phyloP scores from a whole-genome alignment of 2,888 invertebrate species.

The Deilephila porcellus region DNA sequence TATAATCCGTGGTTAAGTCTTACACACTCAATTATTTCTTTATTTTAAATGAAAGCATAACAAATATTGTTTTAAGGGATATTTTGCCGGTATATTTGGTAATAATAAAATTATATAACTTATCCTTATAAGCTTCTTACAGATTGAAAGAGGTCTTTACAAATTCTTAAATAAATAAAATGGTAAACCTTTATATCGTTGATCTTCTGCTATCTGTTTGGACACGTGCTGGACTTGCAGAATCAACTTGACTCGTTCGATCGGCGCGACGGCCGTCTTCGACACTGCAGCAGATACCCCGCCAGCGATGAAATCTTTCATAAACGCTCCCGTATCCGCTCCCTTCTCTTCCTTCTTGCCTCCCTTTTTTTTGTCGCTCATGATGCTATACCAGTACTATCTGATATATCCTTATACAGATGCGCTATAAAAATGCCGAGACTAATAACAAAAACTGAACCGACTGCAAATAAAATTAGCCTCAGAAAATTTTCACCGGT shows the following conservation, averaged over 20 bases:
- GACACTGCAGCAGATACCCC: slow-evolving; percentile 97
- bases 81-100: too few relatives aligned
- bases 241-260: slow-evolving; percentile 96
- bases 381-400: background rate
- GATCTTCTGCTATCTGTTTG: slow-evolving; percentile 92
- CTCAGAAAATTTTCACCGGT: background rate
- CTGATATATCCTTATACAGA: background rate
- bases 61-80: too few relatives aligned
- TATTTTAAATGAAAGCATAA: too few relatives aligned
- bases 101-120: too few relatives aligned
- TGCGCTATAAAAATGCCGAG: background rate
- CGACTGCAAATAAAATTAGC: background rate
- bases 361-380: slow-evolving; percentile 32
- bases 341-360: slow-evolving; percentile 23
- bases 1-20: too few relatives aligned
- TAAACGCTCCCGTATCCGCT: slow-evolving; percentile 86
- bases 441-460: background rate
- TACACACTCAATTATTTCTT: too few relatives aligned
- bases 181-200: slow-evolving; percentile 92
- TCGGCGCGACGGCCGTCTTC: slow-evolving; percentile 97
- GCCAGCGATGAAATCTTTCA: slow-evolving; percentile 96
- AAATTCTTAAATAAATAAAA: background rate
- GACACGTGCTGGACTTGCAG: slow-evolving; percentile 97
- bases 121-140: too few relatives aligned
- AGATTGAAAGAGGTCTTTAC: too few relatives aligned